Conservation (phyloP, 2,797 vertebrate species). For the Tympanoctomys barrerae region DNA sequence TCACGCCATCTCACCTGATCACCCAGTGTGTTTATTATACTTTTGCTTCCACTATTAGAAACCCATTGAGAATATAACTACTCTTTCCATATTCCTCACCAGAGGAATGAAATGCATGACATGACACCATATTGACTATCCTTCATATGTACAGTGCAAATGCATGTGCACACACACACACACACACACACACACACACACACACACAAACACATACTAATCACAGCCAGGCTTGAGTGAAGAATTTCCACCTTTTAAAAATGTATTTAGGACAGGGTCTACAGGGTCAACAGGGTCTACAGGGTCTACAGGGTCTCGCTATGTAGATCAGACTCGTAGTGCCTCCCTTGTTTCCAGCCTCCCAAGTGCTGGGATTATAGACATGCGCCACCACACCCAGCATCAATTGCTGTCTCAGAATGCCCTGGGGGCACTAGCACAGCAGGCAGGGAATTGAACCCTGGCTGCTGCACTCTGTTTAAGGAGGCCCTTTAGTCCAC, state of each 20-base stretch:
- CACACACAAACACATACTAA: not conserved
- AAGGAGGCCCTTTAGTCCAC: no score
- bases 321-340: no score
- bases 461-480: no score
- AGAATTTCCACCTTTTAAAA: not conserved
- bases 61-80: not conserved
- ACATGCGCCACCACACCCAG: no score
- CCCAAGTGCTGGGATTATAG: no score
- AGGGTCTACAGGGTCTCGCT: no score
- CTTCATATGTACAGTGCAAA: not conserved
- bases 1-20: not conserved
- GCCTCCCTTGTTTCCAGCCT: no score
- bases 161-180: rapidly evolving
- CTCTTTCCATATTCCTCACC: not conserved
- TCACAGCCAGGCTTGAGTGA: not conserved
- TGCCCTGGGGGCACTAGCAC: no score
- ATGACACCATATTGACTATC: not conserved
- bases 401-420: no score
- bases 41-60: not conserved
- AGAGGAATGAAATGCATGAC: not conserved
- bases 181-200: not conserved
- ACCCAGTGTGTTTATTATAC: not conserved
- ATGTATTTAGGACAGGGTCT: no score
- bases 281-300: no score
- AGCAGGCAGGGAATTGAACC: no score